Evolutionary conservation across 1,140 invertebrate genomes (phyloP).

Genomic region (Macrobrachium rosenbergii): DNA sequence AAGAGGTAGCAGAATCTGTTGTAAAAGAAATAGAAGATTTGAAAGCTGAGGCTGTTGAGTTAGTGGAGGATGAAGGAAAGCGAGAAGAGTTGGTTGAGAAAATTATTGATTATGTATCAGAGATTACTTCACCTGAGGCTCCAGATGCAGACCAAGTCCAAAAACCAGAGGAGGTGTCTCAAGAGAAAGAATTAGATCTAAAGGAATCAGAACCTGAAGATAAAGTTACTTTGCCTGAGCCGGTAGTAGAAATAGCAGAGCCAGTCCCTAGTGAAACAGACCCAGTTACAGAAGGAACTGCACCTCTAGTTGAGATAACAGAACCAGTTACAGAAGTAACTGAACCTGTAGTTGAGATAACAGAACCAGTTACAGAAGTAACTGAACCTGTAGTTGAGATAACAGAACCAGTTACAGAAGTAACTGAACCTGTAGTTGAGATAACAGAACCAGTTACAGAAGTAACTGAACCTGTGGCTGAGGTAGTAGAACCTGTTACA

Average conservation of each 20-base stretch:
- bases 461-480: neutral
- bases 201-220: too few relatives aligned
- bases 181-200: neutral
- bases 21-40: neutral
- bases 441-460: too few relatives aligned
- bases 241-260: neutral
- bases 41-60: neutral
- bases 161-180: neutral
- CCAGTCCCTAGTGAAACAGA: neutral
- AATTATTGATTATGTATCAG: neutral
- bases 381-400: neutral
- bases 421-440: neutral
- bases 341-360: neutral
- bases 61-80: constrained; percentile 3
- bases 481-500: too few relatives aligned
- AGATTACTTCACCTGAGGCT: neutral
- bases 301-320: neutral
- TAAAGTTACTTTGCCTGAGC: too few relatives aligned
- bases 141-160: neutral
- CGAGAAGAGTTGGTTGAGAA: constrained; percentile 6
- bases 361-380: neutral
- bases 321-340: neutral
- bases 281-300: neutral
- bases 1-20: constrained; percentile 7
- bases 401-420: too few relatives aligned